Evolutionary conservation across 2,113 vertebrate genomes (phyloP), one percentile per base, ranked within the genome.

Genomic region (Suricata suricatta): DNA sequence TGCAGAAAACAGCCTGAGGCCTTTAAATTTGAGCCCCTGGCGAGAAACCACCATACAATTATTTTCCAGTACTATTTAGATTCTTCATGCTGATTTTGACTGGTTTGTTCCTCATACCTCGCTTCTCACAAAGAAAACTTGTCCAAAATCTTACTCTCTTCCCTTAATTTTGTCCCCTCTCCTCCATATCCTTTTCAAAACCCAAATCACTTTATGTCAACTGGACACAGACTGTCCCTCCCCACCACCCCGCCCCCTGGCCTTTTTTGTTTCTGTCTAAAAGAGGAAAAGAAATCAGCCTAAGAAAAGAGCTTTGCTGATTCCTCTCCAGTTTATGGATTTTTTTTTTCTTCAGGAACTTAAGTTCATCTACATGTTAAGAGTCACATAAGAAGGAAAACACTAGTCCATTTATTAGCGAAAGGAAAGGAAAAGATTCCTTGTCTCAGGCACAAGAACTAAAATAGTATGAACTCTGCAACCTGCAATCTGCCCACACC

Each of bases 201-300:
- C 15, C 27, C 83, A 95, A 96, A 93, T 92, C 79, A 90, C 41
- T 90, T 87, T 54, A 57, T 44, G 82, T 41, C 57, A 88, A 77
- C 44, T 0, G 7, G 66, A 89, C 66, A 90, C 23, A 85, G 72
- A 92, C 25, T 16, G 38, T 72, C 63, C 38, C 41, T 82, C 52
- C 27, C 63, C 41, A 86, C 29, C 33, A 81, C 31, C 15, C 31
- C 2, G 1, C 60, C 35, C 71, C 76, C 11, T 52, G 14, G 29
- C 68, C 8, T 52, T 96, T 94, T 97, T 79, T 74, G n/a, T 90
- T 96, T 95, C 69, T 82, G 4, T 96, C 96, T 96, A 69, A 94
- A 79, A 97, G 38, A 89, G 57, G 71, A 94, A 96, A 94, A 91
- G 14, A 96, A 95, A 90, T 97, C 79, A 96, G 21, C 14, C 50